Conservation (phyloP, 2,888 invertebrate species). For the Eutolmus rufibarbis region DNA sequence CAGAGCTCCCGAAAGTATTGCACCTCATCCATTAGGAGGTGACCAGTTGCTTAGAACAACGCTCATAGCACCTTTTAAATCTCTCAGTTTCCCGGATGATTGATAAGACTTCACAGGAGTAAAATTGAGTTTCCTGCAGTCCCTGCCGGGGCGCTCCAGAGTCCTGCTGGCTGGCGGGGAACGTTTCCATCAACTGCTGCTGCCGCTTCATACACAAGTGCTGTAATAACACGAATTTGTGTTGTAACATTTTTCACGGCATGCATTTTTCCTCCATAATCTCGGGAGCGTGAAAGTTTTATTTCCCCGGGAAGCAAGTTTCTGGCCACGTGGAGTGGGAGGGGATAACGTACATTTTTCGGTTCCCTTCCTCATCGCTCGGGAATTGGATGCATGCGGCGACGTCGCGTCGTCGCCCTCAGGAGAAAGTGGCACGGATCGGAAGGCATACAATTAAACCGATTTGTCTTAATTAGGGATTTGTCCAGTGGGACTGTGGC, state of each 20-base stretch:
- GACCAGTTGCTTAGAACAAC: slow-evolving; percentile 37
- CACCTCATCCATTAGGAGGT: slow-evolving; percentile 28
- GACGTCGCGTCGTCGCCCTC: not conserved
- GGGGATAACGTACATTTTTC: not conserved
- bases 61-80: slow-evolving; percentile 16
- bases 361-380: not conserved
- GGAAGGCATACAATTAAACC: not conserved
- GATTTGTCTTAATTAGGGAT: not conserved
- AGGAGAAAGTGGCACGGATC: not conserved
- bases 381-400: not conserved
- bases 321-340: not conserved
- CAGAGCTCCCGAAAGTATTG: slow-evolving; percentile 13
- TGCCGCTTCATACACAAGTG: not conserved
- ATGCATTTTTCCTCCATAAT: not conserved
- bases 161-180: not conserved
- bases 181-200: not conserved
- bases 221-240: not conserved
- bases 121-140: slow-evolving; percentile 24
- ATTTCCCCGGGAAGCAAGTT: not conserved
- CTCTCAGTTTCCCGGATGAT: slow-evolving; percentile 27
- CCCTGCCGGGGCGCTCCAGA: not conserved
- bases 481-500: not conserved
- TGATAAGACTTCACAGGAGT: slow-evolving; percentile 18
- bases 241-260: not conserved
- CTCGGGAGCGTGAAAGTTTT: not conserved